These are phyloP conservation scores for Megalops cyprinoides DNA, from an alignment of 2,797 vertebrate species.

Conservation along the genomic window DNA sequence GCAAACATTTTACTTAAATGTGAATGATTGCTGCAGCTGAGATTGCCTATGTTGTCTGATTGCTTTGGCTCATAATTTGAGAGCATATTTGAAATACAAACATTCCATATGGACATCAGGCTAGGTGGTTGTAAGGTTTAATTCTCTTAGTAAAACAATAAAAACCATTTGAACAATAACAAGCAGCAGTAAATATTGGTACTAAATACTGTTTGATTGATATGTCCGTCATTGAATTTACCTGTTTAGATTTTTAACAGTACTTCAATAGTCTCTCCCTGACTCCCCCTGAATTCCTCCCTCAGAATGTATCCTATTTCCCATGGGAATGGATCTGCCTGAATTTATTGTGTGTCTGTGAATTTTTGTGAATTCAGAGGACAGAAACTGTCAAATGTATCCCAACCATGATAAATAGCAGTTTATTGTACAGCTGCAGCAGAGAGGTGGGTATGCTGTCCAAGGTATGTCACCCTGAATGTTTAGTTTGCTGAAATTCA, in stretches of 20 bases:
- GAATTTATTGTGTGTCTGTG: constrained; percentile 55
- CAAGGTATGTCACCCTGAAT: constrained; percentile 49
- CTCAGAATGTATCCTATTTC: constrained; percentile 40
- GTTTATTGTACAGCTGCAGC: constrained; percentile 70
- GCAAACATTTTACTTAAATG: constrained; percentile 24
- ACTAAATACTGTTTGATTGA: background rate
- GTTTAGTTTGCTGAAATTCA: constrained; percentile 55
- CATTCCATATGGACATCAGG: background rate
- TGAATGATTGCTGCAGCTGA: constrained; percentile 23
- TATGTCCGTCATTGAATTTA: background rate
- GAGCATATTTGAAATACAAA: background rate
- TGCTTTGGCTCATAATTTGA: background rate
- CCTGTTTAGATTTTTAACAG: background rate
- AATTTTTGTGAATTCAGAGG: constrained; percentile 57
- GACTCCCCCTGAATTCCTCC: background rate
- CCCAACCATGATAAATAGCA: constrained; percentile 70
- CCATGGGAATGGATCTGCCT: constrained; percentile 63
- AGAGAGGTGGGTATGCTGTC: constrained; percentile 58
- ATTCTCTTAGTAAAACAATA: background rate
- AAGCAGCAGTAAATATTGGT: background rate
- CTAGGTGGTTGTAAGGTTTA: background rate
- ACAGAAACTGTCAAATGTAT: constrained; percentile 65
- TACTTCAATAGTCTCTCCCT: background rate
- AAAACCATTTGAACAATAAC: background rate
- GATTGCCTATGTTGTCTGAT: constrained; percentile 9